Base-by-base conservation (phyloP, 1,140 invertebrate species). In the Chionoecetes opilio region DNA sequence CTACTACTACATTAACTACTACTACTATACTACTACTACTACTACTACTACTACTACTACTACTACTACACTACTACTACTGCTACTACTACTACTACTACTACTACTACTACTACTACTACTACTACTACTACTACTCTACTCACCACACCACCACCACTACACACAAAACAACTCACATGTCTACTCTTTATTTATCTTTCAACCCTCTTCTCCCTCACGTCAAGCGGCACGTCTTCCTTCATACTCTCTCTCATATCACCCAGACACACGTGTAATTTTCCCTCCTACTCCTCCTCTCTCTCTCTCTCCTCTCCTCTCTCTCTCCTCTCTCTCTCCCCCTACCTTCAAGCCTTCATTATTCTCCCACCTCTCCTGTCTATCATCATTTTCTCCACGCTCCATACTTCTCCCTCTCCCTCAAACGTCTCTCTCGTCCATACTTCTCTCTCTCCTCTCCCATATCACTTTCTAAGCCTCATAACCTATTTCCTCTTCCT, bases 51-150 rank as follows among this genome's bases (percentile, higher is more conserved):
- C 63, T 75, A 75, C 63, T 75, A 75, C 63, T 75, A n/a, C 6
- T 75, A 75, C 63, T 46, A 46, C 41, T n/a, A n/a, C n/a, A n/a
- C 6, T 75, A 75, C 63, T 75, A n/a, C 63, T 75, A n/a, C 63
- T 75, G 26, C 63, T 75, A 75, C 63, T 75, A 75, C 63, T n/a
- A 75, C n/a, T 75, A n/a, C 63, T n/a, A 75, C 63, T 75, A n/a
- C 63, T 75, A 75, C 5, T 75, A 75, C 63, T 75, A 75, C 63
- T 75, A n/a, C 63, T 75, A 75, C 63, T 75, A 75, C 63, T 75
- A 75, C 63, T n/a, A n/a, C 63, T 75, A 75, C 63, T n/a, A n/a
- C 63, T 75, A 75, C 63, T n/a, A 75, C n/a, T 75, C 63, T n/a
- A 75, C 63, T n/a, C n/a, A 75, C 63, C 21, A n/a, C n/a, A 75